Evolutionary conservation across 2,888 invertebrate genomes (phyloP), one percentile per base, ranked within the genome.

Genomic region (Ganaspis brasiliensis): DNA sequence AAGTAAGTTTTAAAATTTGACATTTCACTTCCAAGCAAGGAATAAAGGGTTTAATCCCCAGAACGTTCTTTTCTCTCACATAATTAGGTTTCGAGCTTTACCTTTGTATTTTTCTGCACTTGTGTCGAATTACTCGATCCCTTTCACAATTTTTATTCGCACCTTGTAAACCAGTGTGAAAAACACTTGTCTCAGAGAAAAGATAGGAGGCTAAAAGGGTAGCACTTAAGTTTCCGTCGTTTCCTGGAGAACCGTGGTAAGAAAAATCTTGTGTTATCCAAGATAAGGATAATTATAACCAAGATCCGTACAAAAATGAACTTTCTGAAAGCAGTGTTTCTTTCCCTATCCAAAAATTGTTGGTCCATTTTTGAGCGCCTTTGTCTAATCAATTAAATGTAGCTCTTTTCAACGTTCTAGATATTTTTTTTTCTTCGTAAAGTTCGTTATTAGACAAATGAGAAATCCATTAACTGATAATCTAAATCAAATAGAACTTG

Each of bases 221-320:
- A 45, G 67, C 67, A 67, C 67, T 67, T 45, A 67, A 67, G 45
- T 14, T n/a, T 67, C 45, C n/a, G n/a, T 40, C 24, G 67, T 67
- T 45, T 24, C 40, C 24, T 21, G 1, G 2, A 45, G 24, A 45
- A 24, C 59, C 8, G 67, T 49, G 67, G 67, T 67, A 40, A 24
- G 24, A 67, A 67, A 67, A 67, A 45, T 37, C 37, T 31, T 21
- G 35, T 61, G 61, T 31, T 59, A 59, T 31, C 31, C 10, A 1
- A 61, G 61, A 61, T 61, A 61, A 61, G 61, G 37, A 61, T 61
- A 61, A 37, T 35, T 26, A 37, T 35, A 61, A 35, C 19, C 19
- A 12, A 16, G 19, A 35, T 19, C 35, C 19, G 19, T 37, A 19
- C 4, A 19, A 61, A 19, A 61, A 12, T 61, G 37, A 61, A 61